Evolutionary conservation across 2,113 vertebrate genomes (phyloP), one percentile per base, ranked within the genome.

Genomic region (Tupaia tana): DNA sequence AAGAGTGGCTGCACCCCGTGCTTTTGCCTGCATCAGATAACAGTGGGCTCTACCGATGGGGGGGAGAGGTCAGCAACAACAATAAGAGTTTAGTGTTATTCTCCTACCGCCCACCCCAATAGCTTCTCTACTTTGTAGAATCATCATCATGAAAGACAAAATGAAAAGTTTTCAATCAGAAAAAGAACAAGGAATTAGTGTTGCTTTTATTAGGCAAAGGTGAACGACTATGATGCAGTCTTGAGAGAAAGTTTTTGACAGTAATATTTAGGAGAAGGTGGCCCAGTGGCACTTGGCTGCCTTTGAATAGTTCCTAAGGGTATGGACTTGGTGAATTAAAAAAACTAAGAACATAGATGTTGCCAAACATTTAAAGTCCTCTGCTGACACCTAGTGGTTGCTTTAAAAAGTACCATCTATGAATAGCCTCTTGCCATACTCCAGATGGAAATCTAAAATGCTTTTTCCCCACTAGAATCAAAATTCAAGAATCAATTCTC

Each of bases 311-410:
- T 92, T 69, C 73, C 67, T 34, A 15, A 34, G 52, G 56, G 66
- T 29, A 79, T 16, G 70, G 43, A n/a, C 8, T 87, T 75, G 12
- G 10, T 18, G 25, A 94, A 67, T 73, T 71, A 80, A 70, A 31
- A 89, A 93, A 96, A 83, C 69, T 69, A 69, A 81, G 34, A 83
- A 81, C 3, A 3, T 56, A 34, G 52, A 74, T 18, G 13, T 54
- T 77, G 66, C n/a, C 64, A 1, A 79, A 22, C 1, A 5, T 95
- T 96, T 56, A 19, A 86, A 67, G 87, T 96, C 34, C 16, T 94
- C 70, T 94, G 69, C 78, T 52, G 70, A 94, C 96, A 97, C 19
- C 14, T 52, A 96, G 97, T 97, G 92, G 97, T 78, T 59, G 25
- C 18, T 77, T 71, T 14, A 91, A 80, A 94, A 97, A 88, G 73